These are phyloP conservation scores for Chitala chitala DNA, from an alignment of 2,113 vertebrate genomes.

Conservation along the genomic window DNA sequence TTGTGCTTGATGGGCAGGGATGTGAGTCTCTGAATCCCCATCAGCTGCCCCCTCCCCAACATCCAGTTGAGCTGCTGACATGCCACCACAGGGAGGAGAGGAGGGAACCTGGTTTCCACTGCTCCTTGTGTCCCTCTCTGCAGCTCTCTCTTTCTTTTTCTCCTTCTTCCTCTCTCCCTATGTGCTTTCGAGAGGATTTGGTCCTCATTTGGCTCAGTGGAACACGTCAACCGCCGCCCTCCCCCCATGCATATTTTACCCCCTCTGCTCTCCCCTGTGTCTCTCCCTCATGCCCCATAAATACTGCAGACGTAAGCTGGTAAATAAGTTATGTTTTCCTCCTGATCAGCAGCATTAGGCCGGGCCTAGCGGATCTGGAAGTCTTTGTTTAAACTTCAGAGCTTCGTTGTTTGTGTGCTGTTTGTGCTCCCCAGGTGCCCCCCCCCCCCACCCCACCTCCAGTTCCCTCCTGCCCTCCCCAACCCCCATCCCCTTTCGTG, in stretches of 20 bases:
- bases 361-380: slow-evolving; percentile 54
- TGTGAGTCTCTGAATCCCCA: not conserved
- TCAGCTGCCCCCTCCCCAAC: not conserved
- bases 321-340: slow-evolving; percentile 73
- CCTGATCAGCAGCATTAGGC: slow-evolving; percentile 61
- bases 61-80: slow-evolving; percentile 13
- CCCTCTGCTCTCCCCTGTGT: slow-evolving; percentile 43
- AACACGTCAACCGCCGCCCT: slow-evolving; percentile 20
- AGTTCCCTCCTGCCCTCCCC: no score
- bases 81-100: slow-evolving; percentile 17
- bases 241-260: slow-evolving; percentile 41
- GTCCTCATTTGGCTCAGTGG: slow-evolving; percentile 7
- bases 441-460: slow-evolving; percentile 21
- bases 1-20: slow-evolving; percentile 6
- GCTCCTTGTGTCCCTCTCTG: slow-evolving; percentile 46
- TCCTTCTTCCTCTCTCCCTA: slow-evolving; percentile 29
- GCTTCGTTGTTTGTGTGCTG: slow-evolving; percentile 49
- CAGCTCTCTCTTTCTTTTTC: slow-evolving; percentile 39
- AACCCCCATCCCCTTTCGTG: slow-evolving; percentile 44
- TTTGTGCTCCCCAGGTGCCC: slow-evolving; percentile 37
- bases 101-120: slow-evolving; percentile 24
- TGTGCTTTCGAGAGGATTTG: slow-evolving; percentile 32
- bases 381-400: slow-evolving; percentile 62
- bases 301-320: slow-evolving; percentile 75
- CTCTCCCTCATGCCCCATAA: slow-evolving; percentile 68